A percentile compares a stretch with the other conserved stretches of the same genome.
These are phyloP conservation scores for Caenorhabditis sinica DNA, from an alignment of 2,888 invertebrate genomes.

Conservation along the genomic window DNA sequence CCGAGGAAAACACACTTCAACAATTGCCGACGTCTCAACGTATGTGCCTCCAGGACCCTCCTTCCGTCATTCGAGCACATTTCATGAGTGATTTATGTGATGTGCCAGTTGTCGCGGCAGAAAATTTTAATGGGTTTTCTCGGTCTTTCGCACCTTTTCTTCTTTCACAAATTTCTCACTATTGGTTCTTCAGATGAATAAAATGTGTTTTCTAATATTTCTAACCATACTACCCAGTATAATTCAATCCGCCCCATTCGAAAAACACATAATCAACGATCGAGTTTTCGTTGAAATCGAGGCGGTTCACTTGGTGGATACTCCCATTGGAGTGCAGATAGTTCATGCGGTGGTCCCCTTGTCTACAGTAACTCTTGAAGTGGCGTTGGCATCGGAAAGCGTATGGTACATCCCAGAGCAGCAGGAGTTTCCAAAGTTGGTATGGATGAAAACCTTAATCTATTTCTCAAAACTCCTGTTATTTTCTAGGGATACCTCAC, in stretches of 20 bases:
- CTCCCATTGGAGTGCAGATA: constrained; percentile 47
- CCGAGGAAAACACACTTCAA: constrained; percentile 22
- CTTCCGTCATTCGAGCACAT: too few species aligned
- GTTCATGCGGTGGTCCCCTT: constrained; percentile 60
- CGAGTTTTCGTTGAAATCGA: constrained; percentile 51
- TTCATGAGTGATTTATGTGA: not conserved
- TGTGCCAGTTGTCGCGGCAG: not conserved
- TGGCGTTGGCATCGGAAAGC: constrained; percentile 45
- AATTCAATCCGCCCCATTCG: constrained; percentile 38
- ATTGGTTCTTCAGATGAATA: not conserved
- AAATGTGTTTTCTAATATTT: constrained; percentile 5
- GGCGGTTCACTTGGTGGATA: constrained; percentile 54
- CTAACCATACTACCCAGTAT: not conserved
- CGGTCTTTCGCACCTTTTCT: not conserved
- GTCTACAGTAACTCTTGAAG: constrained; percentile 18
- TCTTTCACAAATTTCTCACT: not conserved
- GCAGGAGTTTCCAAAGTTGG: constrained; percentile 54
- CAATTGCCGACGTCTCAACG: constrained; percentile 40
- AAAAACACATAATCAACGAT: constrained; percentile 10
- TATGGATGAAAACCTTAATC: not conserved
- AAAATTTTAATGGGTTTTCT: constrained; percentile 1
- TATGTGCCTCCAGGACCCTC: constrained; percentile 37
- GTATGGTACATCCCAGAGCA: constrained; percentile 66
- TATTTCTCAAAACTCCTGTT: not conserved
- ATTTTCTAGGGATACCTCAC: constrained; percentile 56